These are phyloP conservation scores for Lipotes vexillifer DNA, from an alignment of 2,113 vertebrate species.

Conservation along the genomic window DNA sequence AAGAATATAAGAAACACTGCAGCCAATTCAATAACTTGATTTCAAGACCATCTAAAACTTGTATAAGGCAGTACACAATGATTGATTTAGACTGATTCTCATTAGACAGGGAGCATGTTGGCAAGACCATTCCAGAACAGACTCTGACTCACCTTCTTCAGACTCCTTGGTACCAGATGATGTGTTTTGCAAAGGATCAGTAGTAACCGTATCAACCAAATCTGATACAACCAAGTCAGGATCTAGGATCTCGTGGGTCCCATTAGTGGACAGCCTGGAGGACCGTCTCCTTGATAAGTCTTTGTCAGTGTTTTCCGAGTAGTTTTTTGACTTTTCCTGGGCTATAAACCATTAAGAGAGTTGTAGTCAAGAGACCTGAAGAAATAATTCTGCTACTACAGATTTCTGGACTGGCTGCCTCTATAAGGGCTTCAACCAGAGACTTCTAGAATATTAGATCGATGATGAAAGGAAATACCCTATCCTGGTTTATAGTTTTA, in stretches of 20 bases:
- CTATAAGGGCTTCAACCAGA: background rate
- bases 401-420: background rate
- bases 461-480: background rate
- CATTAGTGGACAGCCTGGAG: constrained; percentile 76
- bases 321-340: constrained; percentile 80
- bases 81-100: constrained; percentile 3
- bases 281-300: constrained; percentile 80
- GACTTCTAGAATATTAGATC: background rate
- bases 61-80: background rate
- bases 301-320: constrained; percentile 76
- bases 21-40: constrained; percentile 6
- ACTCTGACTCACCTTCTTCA: constrained; percentile 75
- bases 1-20: background rate
- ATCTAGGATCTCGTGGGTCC: constrained; percentile 76
- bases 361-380: constrained; percentile 42
- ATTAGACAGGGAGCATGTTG: background rate
- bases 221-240: constrained; percentile 60
- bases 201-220: constrained; percentile 68
- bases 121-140: background rate
- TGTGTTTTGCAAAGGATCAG: constrained; percentile 69
- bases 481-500: constrained; percentile 27
- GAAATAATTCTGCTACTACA: background rate
- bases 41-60: background rate
- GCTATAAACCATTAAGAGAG: constrained; percentile 74
- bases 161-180: constrained; percentile 67